Evolutionary conservation across 2,113 vertebrate genomes (phyloP), one percentile per base, ranked within the genome.

Genomic region (Laterallus jamaicensis): DNA sequence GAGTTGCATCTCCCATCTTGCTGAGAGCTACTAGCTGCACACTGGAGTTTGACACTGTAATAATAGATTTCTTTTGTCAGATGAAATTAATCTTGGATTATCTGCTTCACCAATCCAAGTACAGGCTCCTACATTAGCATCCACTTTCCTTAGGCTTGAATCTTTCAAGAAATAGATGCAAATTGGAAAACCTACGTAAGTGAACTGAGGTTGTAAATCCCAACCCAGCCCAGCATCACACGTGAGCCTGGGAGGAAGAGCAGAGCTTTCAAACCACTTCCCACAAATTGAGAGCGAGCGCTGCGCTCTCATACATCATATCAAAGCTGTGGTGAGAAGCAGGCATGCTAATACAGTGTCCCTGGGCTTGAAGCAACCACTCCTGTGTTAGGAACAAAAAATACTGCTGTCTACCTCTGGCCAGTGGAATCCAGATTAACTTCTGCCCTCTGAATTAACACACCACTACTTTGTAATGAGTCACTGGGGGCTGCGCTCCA

Each of bases 71-170:
- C 81, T 93, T 97, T 97, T 97, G 95, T 97, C 93, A 96, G 88
- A 90, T 95, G 92, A 96, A 97, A 97, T 97, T 97, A 97, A 97
- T 97, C 96, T 96, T 96, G 95, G 96, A 97, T 97, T 97, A 97
- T 97, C 96, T 97, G 97, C 97, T 97, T 97, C 96, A 92, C 90
- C 96, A 97, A 93, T 95, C 92, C 94, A 95, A 94, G 93, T 88
- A 91, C n/a, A 74, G 92, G 73, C 93, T 97, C 47, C 83, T 92
- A 22, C 59, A 93, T 97, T 95, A 97, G 91, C 93, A 97, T 97
- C 91, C 85, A 76, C 91, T 97, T 94, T 96, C 88, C 90, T 91
- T 96, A 86, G 94, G 94, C 90, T 95, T 90, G 83, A 96, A 90
- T 97, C 91, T 97, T 96, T 94, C 91, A 88, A 88, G 78, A 93